Base-by-base conservation (phyloP, 2,797 vertebrate genomes). In the Sebastiscus albofasciatus region DNA sequence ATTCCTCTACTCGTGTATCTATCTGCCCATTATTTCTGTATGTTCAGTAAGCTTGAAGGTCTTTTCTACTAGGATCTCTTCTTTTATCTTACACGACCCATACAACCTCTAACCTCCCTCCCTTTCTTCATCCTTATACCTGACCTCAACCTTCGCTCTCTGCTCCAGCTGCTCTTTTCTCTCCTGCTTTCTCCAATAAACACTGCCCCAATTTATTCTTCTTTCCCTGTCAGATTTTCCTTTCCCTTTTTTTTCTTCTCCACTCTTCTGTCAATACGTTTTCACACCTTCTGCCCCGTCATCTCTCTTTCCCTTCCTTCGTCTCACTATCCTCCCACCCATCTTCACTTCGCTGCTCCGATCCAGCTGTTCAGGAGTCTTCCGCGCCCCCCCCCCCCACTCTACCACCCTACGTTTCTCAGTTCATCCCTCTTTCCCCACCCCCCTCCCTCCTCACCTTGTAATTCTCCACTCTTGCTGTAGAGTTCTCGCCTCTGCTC, bases 401-500 rank as follows among this genome's bases (percentile, higher is more conserved):
- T 55, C 16, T 18, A 2, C 33, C 27, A 2, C 33, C 24, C 16
- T 42, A 12, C 14, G 12, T 49, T 66, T 18, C 62, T 31, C 31
- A 29, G 76, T 58, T 13, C 49, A 29, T 36, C 72, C 54, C 58
- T 34, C 66, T 55, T 5, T 6, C 58, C 36, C 29, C 49, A 27
- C 77, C 29, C 88, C 94, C 88, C 54, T 20, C 14, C 52, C 31
- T 77, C 34, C 88, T 95, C 90, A 99, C 98, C 98, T 97, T 98
- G 97, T 66, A 99, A 96, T 85, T 99, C 97, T 80, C 98, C 98
- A 14, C 98, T 99, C 87, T 97, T 96, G 94, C 97, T 99, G 94
- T 99, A 99, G 18, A 99, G 96, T 79, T 99, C 98, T 86, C 98
- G 91, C 52, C 98, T 95, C 95, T 99, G 98, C 89, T 99, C 98